These are phyloP conservation scores for Porites divaricata DNA, from an alignment of 92 coral and sea anemone genomes.

Conservation along the genomic window DNA sequence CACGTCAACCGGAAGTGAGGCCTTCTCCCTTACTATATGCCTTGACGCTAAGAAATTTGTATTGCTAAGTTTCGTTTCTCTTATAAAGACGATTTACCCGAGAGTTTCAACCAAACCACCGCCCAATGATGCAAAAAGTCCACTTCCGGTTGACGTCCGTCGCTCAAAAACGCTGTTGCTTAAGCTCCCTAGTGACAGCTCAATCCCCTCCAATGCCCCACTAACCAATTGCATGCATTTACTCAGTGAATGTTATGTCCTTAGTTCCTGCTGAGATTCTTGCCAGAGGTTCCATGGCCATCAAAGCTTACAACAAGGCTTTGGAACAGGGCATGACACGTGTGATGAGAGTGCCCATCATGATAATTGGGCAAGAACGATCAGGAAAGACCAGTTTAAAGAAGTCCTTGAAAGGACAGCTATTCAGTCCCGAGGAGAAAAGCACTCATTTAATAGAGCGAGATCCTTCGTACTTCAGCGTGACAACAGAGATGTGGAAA, in stretches of 20 bases:
- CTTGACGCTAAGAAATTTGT: too few relatives aligned
- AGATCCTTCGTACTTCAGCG: not conserved
- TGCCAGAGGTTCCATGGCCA: not conserved
- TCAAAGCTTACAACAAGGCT: not conserved
- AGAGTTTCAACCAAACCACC: too few relatives aligned
- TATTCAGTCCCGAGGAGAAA: conserved; percentile 1
- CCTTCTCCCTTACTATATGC: too few relatives aligned
- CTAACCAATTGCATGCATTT: not conserved
- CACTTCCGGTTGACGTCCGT: too few relatives aligned
- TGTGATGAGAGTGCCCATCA: not conserved
- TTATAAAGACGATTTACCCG: too few relatives aligned
- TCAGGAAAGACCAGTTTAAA: not conserved
- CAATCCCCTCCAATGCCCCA: too few relatives aligned
- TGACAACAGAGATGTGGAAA: not conserved
- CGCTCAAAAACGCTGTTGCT: too few relatives aligned
- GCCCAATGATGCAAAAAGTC: too few relatives aligned
- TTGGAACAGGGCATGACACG: not conserved
- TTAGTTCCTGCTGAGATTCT: not conserved
- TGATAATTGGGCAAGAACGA: not conserved
- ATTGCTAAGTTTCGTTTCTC: too few relatives aligned
- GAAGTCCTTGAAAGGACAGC: not conserved
- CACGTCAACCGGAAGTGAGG: too few relatives aligned
- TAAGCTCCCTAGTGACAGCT: too few relatives aligned
- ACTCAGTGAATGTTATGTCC: not conserved
- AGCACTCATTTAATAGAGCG: not conserved